Percentiles rank a stretch among this genome's conserved stretches.
phyloP scores from a whole-genome alignment of 2,797 vertebrate species.

The Anguilla anguilla region DNA sequence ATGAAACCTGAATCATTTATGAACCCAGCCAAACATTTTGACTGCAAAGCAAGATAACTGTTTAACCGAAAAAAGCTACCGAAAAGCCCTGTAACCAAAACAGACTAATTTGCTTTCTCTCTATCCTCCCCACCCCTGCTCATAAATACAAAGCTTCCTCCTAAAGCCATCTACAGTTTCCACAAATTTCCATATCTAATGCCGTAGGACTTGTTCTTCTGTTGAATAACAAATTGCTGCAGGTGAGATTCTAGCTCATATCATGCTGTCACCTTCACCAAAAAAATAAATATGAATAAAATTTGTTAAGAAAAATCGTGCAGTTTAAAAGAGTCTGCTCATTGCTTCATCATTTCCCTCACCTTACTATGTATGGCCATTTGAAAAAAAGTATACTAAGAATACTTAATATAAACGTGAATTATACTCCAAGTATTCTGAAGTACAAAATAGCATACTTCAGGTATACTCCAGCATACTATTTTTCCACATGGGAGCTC shows the following conservation, averaged over 20 bases:
- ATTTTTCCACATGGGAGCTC: not conserved
- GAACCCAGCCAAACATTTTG: not conserved
- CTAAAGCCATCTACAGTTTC: not conserved
- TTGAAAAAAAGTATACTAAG: no score
- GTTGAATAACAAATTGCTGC: not conserved
- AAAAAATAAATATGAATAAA: not conserved
- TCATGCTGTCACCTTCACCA: not conserved
- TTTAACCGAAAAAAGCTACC: not conserved
- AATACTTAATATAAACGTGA: no score
- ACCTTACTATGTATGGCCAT: not conserved
- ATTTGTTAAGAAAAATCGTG: not conserved
- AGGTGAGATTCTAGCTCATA: not conserved
- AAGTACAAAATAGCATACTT: no score
- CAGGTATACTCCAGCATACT: no score
- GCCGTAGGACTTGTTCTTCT: not conserved
- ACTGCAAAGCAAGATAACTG: slow-evolving; percentile 4
- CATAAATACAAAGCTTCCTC: not conserved
- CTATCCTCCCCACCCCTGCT: not conserved
- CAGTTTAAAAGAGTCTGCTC: not conserved
- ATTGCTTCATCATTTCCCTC: not conserved
- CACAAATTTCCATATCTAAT: slow-evolving; percentile 3
- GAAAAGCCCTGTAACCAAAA: not conserved
- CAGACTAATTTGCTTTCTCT: not conserved
- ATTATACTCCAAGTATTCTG: no score
- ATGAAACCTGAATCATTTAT: slow-evolving; percentile 10